Evolutionary conservation across 23 tunicate species (phyloP), one percentile per base, ranked within the genome.

Genomic region (Aplidium turbinatum): DNA sequence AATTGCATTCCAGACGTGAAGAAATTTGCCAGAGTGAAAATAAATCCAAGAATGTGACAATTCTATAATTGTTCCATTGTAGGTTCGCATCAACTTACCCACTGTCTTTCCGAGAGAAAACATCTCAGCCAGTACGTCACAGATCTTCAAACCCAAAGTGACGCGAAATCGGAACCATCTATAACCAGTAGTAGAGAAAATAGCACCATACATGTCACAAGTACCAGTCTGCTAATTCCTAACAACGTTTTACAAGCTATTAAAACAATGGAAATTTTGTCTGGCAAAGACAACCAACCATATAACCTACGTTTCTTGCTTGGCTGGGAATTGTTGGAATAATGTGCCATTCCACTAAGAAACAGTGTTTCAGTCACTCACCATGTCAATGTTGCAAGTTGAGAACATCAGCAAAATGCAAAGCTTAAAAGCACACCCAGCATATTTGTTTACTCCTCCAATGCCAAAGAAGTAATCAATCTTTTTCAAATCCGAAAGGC

Each of bases 211-310:
- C 22, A 6, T 23, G 11, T 4, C 39, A 20, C 7, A 62, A 11
- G 69, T 23, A 9, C 7, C 19, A 28, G 20, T 5, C 13, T 62
- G 38, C 29, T 62, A 28, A 6, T 62, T 5, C 38, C 38, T 7
- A 62, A 11, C 39, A 62, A 62, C 20, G 39, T 62, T 24, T 38
- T 38, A 25, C 13, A 28, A 23, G 69, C 38, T 25, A 62, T 28
- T 25, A 11, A 38, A 6, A 36, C 69, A 7, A 31, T 36, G 29
- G 69, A 62, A 31, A 62, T 62, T 4, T 6, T 62, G 13, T 36
- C 69, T 30, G 69, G 69, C 29, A 23, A n/a, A 6, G 69, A 62
- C 19, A n/a, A 62, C 29, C 38, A 62, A 32, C 69, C 69, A 7
- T 62, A 62, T 16, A 45, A 16, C 13, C 69, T 25, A 38, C 26